Conservation (phyloP, 2,888 invertebrate species). For the Drosophila meridionalis region DNA sequence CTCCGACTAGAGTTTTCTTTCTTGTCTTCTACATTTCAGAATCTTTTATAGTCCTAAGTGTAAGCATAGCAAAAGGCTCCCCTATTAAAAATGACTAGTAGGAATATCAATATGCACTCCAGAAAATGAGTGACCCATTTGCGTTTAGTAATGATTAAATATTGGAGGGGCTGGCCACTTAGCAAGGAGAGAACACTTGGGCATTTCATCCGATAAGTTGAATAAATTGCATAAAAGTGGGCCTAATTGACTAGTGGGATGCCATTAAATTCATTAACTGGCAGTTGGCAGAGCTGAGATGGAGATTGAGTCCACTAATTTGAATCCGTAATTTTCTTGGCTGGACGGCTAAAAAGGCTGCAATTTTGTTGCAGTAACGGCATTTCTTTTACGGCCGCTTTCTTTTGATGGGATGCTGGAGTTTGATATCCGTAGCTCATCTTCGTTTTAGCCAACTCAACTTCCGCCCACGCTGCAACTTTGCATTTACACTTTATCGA, state of each 20-base stretch:
- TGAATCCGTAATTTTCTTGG: slow-evolving; percentile 74
- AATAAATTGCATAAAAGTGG: slow-evolving; percentile 76
- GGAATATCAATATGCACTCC: slow-evolving; percentile 62
- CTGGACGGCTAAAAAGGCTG: slow-evolving; percentile 57
- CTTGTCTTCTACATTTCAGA: too few relatives aligned
- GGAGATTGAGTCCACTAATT: slow-evolving; percentile 79
- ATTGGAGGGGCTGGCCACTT: slow-evolving; percentile 47
- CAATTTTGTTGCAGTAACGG: slow-evolving; percentile 69
- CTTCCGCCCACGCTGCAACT: slow-evolving; percentile 27
- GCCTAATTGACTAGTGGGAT: slow-evolving; percentile 29
- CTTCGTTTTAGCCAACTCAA: slow-evolving; percentile 16
- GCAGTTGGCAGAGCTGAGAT: slow-evolving; percentile 66
- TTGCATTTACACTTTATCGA: slow-evolving; percentile 60
- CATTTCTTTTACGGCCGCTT: slow-evolving; percentile 60
- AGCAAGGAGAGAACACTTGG: slow-evolving; percentile 43
- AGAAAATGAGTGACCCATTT: slow-evolving; percentile 47
- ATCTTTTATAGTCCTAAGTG: too few relatives aligned
- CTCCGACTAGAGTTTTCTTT: too few relatives aligned
- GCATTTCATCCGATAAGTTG: slow-evolving; percentile 71
- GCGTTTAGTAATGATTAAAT: slow-evolving; percentile 67
- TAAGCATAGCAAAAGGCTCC: too few relatives aligned
- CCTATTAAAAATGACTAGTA: not conserved
- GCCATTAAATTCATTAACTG: slow-evolving; percentile 71
- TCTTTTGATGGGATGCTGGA: slow-evolving; percentile 18
- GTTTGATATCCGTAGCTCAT: slow-evolving; percentile 47